Conservation (phyloP, 2,888 invertebrate species). For the Sepioteuthis lessoniana region DNA sequence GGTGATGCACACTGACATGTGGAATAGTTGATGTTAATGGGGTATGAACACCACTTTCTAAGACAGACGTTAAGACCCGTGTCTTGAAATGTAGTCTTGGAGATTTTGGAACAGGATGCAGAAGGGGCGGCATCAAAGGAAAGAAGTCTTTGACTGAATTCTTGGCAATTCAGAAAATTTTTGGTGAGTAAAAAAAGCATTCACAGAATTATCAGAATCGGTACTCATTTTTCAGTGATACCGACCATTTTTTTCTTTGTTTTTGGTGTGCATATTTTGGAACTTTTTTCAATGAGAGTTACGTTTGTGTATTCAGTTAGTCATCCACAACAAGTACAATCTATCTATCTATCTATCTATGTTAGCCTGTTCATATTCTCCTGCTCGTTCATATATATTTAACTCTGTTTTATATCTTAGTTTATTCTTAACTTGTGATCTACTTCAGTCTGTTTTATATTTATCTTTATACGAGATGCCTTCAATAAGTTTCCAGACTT, state of each 20-base stretch:
- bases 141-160: neutral
- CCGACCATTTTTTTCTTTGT: neutral
- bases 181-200: neutral
- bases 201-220: neutral
- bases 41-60: neutral
- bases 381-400: no score
- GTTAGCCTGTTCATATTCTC: no score
- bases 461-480: no score
- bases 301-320: neutral
- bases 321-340: neutral
- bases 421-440: no score
- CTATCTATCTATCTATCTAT: neutral
- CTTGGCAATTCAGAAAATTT: neutral
- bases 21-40: neutral
- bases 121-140: neutral
- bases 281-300: neutral
- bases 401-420: no score
- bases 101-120: neutral
- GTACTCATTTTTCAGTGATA: neutral
- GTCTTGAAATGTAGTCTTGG: neutral
- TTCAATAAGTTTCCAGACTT: no score
- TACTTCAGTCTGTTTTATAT: no score
- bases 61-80: neutral
- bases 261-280: neutral
- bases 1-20: neutral